Conservation (phyloP, 1,140 invertebrate genomes). For the Danaus melanippus region DNA sequence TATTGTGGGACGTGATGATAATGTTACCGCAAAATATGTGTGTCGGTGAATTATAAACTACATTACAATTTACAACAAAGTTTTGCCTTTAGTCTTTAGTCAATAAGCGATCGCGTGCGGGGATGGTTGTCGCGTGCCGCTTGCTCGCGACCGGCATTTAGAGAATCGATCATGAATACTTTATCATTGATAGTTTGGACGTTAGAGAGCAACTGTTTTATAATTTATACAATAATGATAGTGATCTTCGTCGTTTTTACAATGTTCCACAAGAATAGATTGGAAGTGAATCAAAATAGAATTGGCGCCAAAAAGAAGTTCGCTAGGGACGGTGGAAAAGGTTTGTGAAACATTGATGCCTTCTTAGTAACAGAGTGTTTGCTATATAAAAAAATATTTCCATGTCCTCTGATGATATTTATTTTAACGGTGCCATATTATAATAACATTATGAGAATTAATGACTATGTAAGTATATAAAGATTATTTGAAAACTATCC, state of each 20-base stretch:
- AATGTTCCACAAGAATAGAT: conserved; percentile 55
- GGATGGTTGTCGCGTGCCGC: conserved; percentile 5
- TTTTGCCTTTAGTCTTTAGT: conserved; percentile 11
- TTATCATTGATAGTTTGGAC: conserved; percentile 54
- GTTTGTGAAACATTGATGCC: conserved; percentile 21
- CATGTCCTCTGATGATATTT: too few relatives aligned
- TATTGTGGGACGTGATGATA: too few relatives aligned
- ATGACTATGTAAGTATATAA: too few relatives aligned
- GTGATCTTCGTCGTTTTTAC: conserved; percentile 53
- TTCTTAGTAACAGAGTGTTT: too few relatives aligned
- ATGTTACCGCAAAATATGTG: too few relatives aligned
- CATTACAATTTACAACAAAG: conserved; percentile 23
- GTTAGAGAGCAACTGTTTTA: conserved; percentile 58
- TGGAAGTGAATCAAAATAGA: conserved; percentile 46
- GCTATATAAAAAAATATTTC: too few relatives aligned
- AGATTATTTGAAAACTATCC: too few relatives aligned
- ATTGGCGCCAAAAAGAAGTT: conserved; percentile 37
- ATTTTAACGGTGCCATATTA: too few relatives aligned
- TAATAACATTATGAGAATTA: too few relatives aligned
- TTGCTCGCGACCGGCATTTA: too few relatives aligned
- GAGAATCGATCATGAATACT: conserved; percentile 38
- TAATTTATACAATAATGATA: conserved; percentile 49
- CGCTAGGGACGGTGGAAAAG: conserved; percentile 32
- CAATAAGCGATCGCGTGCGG: conserved; percentile 4
- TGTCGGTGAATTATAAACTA: conserved; percentile 1